A percentile compares a stretch with the other conserved stretches of the same genome.
phyloP scores from a whole-genome alignment of 2,888 invertebrate genomes.

The Netelia inedita region DNA sequence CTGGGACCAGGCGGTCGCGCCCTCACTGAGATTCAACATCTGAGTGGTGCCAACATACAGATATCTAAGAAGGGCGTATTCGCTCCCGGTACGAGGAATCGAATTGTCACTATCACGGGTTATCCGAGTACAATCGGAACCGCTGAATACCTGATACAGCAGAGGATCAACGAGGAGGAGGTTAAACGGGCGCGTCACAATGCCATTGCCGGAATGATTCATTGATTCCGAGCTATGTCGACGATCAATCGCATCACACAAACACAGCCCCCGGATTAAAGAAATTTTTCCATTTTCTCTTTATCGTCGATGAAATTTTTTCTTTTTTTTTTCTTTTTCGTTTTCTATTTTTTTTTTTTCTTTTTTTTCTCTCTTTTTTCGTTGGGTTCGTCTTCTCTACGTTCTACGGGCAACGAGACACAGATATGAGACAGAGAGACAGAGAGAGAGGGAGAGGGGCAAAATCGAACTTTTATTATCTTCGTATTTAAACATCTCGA shows the following conservation, averaged over 20 bases:
- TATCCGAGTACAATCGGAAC: slow-evolving; percentile 94
- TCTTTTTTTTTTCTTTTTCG: slow-evolving; percentile 8
- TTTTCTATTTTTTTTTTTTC: slow-evolving; percentile 59
- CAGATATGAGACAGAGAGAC: too few species aligned
- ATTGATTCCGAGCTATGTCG: slow-evolving; percentile 86
- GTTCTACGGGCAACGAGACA: too few species aligned
- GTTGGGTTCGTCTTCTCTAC: not conserved
- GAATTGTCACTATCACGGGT: slow-evolving; percentile 98
- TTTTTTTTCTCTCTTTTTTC: too few species aligned
- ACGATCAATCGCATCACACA: slow-evolving; percentile 1
- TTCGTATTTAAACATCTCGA: too few species aligned
- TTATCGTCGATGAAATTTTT: not conserved
- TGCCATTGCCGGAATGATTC: slow-evolving; percentile 91
- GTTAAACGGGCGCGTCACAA: slow-evolving; percentile 96
- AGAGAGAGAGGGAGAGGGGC: too few species aligned
- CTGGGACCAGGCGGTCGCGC: slow-evolving; percentile 98
- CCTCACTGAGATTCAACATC: slow-evolving; percentile 98
- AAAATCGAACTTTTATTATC: too few species aligned
- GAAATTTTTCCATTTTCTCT: not conserved
- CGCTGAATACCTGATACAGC: slow-evolving; percentile 98
- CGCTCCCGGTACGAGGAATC: slow-evolving; percentile 98
- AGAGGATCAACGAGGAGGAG: slow-evolving; percentile 98
- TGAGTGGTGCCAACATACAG: slow-evolving; percentile 98
- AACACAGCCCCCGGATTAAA: not conserved
- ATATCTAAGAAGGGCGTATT: slow-evolving; percentile 99